Evolutionary conservation across 2,888 invertebrate species (phyloP).

Genomic region (Gortyna flavago): DNA sequence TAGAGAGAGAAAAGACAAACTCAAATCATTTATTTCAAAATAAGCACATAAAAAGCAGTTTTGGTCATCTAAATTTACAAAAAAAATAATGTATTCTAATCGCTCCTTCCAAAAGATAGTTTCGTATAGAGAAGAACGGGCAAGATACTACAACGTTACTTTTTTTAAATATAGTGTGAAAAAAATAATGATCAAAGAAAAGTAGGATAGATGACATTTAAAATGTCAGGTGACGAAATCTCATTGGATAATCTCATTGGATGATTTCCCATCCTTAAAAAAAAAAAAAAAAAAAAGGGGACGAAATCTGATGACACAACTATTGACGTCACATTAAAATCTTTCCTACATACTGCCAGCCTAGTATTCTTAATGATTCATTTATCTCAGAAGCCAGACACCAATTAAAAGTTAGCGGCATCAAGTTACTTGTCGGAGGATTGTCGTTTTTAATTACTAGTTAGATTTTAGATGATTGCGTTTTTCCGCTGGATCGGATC

Average conservation of each 20-base stretch:
- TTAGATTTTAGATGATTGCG: constrained; percentile 30
- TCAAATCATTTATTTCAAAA: background rate
- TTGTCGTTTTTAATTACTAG: constrained; percentile 48
- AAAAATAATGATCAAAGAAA: constrained; percentile 18
- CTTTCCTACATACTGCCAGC: background rate
- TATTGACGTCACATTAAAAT: constrained; percentile 4
- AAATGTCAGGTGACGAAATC: background rate
- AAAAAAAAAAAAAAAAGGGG: no score
- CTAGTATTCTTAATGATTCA: constrained; percentile 24
- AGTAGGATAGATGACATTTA: background rate
- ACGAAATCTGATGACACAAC: background rate
- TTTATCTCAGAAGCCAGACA: constrained; percentile 27
- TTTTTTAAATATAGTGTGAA: no score
- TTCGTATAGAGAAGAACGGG: background rate
- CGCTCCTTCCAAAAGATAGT: background rate
- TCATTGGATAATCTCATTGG: no score
- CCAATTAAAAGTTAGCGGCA: constrained; percentile 46
- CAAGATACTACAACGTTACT: background rate
- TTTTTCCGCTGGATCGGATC: constrained; percentile 12
- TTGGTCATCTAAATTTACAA: no score
- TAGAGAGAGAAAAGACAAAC: background rate
- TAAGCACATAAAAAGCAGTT: background rate
- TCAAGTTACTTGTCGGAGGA: constrained; percentile 42
- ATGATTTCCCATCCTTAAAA: no score
- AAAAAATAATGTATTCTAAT: no score